Percentiles rank a stretch among this genome's conserved stretches.
Evolutionary conservation across 2,888 invertebrate genomes (phyloP).

Genomic region (Agrochola macilenta): DNA sequence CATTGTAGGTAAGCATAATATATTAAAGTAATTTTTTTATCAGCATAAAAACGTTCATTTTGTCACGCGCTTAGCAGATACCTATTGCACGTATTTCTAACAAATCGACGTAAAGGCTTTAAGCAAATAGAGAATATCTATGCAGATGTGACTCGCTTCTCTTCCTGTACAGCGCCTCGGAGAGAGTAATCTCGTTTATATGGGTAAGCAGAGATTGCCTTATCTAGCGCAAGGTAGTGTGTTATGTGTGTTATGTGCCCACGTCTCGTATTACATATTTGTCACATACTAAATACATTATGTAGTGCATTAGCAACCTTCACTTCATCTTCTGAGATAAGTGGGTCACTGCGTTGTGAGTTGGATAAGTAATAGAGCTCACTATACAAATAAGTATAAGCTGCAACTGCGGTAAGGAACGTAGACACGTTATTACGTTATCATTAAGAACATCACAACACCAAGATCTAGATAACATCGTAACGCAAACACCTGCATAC

Average conservation of each 20-base stretch:
- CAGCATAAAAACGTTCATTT: constrained; percentile 13
- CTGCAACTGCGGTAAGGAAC: neutral
- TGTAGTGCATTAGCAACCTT: neutral
- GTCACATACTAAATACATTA: constrained; percentile 6
- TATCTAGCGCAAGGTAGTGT: neutral
- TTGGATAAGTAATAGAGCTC: neutral
- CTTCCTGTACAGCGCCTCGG: neutral
- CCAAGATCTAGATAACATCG: neutral
- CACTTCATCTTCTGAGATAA: constrained; percentile 13
- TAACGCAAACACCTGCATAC: neutral
- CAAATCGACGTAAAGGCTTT: neutral
- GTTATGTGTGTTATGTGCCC: constrained; percentile 3
- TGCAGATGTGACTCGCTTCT: constrained; percentile 35
- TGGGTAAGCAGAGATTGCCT: constrained; percentile 5
- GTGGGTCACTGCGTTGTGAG: constrained; percentile 15
- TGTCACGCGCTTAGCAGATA: neutral
- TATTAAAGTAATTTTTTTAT: no score
- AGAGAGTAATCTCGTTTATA: neutral
- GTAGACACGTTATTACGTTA: neutral
- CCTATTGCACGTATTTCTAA: neutral
- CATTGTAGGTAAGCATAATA: no score
- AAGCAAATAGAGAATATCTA: neutral
- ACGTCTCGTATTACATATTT: neutral
- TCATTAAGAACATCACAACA: neutral
- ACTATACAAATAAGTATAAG: neutral